Base-by-base conservation (phyloP, 2,888 invertebrate species). In the Acanthococcus lagerstroemiae region DNA sequence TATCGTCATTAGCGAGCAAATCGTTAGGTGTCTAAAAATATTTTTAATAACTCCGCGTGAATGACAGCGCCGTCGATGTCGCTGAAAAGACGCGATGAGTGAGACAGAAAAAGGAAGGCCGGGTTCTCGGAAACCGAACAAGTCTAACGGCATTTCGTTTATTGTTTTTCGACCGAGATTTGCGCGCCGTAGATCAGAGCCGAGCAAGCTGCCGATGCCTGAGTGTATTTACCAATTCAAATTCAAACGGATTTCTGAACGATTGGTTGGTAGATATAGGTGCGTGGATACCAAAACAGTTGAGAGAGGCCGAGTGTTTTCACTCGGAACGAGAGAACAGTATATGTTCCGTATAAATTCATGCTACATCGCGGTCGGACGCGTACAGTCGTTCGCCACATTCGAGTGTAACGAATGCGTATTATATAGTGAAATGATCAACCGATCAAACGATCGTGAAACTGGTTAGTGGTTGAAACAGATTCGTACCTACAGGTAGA, bases 1-100 rank as follows among this genome's bases (percentile, higher is more conserved):
- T 52, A 52, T 24, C 52, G 52, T 52, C 52, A 52, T 52, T 52
- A 52, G 52, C 22, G 46, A 15, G 15, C 46, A 45, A 45, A 45
- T 45, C 46, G 21, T 24, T 52, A 22, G 22, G 52, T 52, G 52
- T 52, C 24, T 21, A 52, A 52, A 52, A 52, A 52, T 52, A 21
- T 24, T 52, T 22, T 52, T 52, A 52, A 52, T 52, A 52, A 52
- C 22, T 52, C 21, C 12, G n/a, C 37, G 37, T n/a, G 12, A 2
- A 9, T n/a, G n/a, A 15, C 37, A 37, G 37, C 12, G 37, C 37
- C 6, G 37, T 37, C 12, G 37, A 37, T 9, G 37, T n/a, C n/a
- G n/a, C n/a, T 37, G 37, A 37, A 37, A 37, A 37, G 37, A 37
- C 12, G n/a, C n/a, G n/a, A 37, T 9, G 12, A 37, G 37, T 9